These are phyloP conservation scores for Carassius gibelio DNA, from an alignment of 2,113 vertebrate species.

Conservation along the genomic window DNA sequence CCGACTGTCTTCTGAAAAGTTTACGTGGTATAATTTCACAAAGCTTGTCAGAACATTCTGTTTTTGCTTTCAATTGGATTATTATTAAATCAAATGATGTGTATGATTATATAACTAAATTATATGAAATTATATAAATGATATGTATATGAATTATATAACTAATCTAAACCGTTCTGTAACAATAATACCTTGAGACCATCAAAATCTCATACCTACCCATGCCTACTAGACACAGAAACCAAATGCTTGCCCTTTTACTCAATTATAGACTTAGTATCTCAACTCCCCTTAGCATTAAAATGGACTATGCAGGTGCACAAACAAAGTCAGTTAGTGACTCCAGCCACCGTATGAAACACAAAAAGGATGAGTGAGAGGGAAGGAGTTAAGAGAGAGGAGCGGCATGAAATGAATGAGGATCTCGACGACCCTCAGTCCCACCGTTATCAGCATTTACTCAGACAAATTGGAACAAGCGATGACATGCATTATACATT, in stretches of 20 bases:
- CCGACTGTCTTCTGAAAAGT: too few species aligned
- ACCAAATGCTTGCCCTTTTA: neutral
- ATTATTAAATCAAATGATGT: too few species aligned
- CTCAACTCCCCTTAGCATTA: constrained; percentile 13
- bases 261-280: neutral
- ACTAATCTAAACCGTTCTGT: too few species aligned
- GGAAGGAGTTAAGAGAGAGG: constrained; percentile 5
- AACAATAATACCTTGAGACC: too few species aligned
- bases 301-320: constrained; percentile 4
- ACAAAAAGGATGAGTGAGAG: neutral
- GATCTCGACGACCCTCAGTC: neutral
- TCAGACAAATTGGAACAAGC: constrained; percentile 43
- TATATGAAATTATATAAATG: too few species aligned
- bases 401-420: neutral
- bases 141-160: too few species aligned
- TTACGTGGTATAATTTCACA: too few species aligned
- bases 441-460: constrained; percentile 27
- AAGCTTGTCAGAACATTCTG: too few species aligned
- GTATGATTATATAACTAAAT: too few species aligned
- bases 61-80: too few species aligned
- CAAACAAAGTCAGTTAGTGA: constrained; percentile 21
- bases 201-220: too few species aligned
- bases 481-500: constrained; percentile 43
- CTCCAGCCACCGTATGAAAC: neutral
- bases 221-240: too few species aligned